phyloP scores from a whole-genome alignment of 2,797 vertebrate species.

The Sarcophilus harrisii region DNA sequence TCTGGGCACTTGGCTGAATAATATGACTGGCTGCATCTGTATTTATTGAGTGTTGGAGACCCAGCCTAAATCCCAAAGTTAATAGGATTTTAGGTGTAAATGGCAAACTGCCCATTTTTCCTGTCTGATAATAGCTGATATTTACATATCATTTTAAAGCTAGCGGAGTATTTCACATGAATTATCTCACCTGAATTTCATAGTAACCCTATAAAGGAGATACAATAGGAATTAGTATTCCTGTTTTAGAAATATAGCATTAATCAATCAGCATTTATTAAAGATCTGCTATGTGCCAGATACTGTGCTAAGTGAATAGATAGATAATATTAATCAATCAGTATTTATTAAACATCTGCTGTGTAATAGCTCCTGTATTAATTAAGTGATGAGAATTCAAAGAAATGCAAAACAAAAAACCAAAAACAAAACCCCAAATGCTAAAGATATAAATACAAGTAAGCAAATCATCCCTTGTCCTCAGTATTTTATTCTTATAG shows the following conservation, averaged over 20 bases:
- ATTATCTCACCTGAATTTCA: neutral
- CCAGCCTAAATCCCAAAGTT: neutral
- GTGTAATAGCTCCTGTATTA: neutral
- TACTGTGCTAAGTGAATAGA: neutral
- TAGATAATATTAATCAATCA: neutral
- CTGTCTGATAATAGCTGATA: neutral
- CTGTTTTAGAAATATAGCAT: neutral
- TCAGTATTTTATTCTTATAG: neutral
- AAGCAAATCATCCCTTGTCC: neutral
- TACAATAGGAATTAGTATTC: neutral
- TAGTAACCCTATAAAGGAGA: neutral
- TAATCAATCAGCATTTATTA: neutral
- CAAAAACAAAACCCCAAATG: neutral
- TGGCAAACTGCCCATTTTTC: neutral
- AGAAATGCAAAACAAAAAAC: neutral
- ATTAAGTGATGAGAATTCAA: neutral
- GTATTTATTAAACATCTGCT: neutral
- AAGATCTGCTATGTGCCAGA: neutral
- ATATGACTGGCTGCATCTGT: neutral
- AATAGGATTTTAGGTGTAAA: neutral
- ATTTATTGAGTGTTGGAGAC: too few relatives aligned
- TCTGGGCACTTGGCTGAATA: neutral
- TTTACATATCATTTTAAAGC: conserved; percentile 1
- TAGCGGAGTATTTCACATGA: neutral
- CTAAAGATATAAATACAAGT: neutral